Base-by-base conservation (phyloP, 2,888 invertebrate species). In the Cynaeus angustus region DNA sequence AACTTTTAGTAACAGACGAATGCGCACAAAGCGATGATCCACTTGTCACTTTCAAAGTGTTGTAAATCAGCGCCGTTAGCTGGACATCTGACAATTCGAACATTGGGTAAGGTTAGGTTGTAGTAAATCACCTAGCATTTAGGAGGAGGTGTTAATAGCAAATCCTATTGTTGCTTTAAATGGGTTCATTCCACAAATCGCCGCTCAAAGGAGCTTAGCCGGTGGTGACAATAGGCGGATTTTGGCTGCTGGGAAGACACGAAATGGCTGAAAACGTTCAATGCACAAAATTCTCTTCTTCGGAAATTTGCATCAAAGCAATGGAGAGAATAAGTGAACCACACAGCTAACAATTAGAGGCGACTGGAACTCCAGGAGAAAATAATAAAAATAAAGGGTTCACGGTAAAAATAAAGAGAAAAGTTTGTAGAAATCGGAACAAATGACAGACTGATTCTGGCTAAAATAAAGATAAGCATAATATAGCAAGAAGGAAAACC, bases 81-180 rank as follows among this genome's bases (percentile, higher is more conserved):
- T 73, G 75, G 72, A 73, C 76, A 74, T 72, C 72, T 73, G 75
- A 75, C 76, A 74, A 74, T 73, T 66, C 72, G 71, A 76, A 75
- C 74, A 70, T 77, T 77, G 74, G 70, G 77, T 75, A 62, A 77
- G 77, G 76, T 77, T 74, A 65, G 70, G 68, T 53, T 64, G 74
- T 66, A 69, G 74, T 74, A 73, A 74, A 74, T 74, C 74, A 74
- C 71, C 59, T 37, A 37, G 52, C 52, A 50, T 52, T 64, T 52
- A 46, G 52, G n/a, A 46, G 4, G 9, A 33, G n/a, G 43, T 59
- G 59, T 28, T 45, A 46, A 46, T 59, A 46, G 41, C 45, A 33
- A 59, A 46, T 59, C 46, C 59, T 12, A 59, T 59, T 59, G 59
- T 59, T 7, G 59, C 13, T 9, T 45, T 59, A 46, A 59, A 59